Evolutionary conservation across 2,113 vertebrate species (phyloP), one percentile per base, ranked within the genome.

Genomic region (Lethenteron reissneri): DNA sequence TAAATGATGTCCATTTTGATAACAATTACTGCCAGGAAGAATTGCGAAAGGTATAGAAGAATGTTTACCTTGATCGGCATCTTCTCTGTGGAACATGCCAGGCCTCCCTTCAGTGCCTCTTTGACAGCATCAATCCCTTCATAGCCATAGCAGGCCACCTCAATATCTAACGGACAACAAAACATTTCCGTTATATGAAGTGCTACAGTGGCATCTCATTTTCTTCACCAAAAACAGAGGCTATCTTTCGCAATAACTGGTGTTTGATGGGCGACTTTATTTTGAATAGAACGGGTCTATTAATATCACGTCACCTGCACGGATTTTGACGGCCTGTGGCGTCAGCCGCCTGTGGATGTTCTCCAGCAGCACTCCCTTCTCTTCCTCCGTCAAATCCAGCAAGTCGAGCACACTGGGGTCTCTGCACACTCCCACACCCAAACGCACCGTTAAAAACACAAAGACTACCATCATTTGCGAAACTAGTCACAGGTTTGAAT

Each of bases 41-140:
- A n/a, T 14, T 13, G 6, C 21, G 11, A 56, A 14, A 6, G 41
- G 41, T 41, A 5, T 41, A 41, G 41, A 41, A 71, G 41, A 41
- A 71, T 9, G 74, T 80, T 83, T 76, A 94, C 92, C 85, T 96
- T 97, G 77, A 97, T 96, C 74, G 92, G 90, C 92, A 97, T 97
- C 71, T 81, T 85, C 73, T 97, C 92, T 0, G 92, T 97, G 74
- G 92, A 96, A 81, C 92, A 97, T 77, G 82, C 80, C 64, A 97
- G 83, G 59, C 92, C 92, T 8, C 90, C 90, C 79, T 89, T 83
- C 80, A 97, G 79, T 71, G 92, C 90, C 73, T 94, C 92, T 80
- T 97, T 97, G 68, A 97, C 92, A 1, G 92, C 92, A 79, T 97
- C 92, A 9, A 97, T 97, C 60, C 92, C 92, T 79, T 97, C 92